Percentiles rank a stretch among this genome's conserved stretches.
Conservation (phyloP, 2,888 invertebrate genomes). For the Machimus atricapillus region DNA sequence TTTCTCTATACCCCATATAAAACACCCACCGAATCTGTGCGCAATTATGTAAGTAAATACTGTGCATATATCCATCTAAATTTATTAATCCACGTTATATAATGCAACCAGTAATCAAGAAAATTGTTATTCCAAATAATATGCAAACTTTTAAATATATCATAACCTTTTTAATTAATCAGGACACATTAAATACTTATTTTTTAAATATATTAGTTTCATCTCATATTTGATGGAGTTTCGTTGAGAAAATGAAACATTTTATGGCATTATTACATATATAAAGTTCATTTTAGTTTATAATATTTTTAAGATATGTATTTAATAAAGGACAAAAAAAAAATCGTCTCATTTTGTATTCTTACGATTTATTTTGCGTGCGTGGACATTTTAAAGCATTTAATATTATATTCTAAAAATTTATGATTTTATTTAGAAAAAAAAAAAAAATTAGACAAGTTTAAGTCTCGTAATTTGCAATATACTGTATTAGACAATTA, state of each 20-base stretch:
- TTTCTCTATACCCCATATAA: background rate
- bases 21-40: background rate
- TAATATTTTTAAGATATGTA: background rate
- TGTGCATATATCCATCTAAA: background rate
- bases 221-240: background rate
- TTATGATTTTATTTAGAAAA: background rate
- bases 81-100: background rate
- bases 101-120: background rate
- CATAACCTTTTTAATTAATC: background rate
- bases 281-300: background rate
- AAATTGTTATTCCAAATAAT: background rate
- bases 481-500: background rate
- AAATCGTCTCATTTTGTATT: background rate
- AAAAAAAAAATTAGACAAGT: background rate
- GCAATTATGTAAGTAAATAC: background rate
- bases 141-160: background rate
- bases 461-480: background rate
- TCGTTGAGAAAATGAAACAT: background rate
- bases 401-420: background rate
- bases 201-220: background rate
- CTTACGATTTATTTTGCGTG: background rate
- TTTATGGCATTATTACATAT: background rate
- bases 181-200: background rate
- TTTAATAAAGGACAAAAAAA: background rate
- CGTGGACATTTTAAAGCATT: background rate